phyloP scores from a whole-genome alignment of 2,888 invertebrate species.

The Conistra vaccinii region DNA sequence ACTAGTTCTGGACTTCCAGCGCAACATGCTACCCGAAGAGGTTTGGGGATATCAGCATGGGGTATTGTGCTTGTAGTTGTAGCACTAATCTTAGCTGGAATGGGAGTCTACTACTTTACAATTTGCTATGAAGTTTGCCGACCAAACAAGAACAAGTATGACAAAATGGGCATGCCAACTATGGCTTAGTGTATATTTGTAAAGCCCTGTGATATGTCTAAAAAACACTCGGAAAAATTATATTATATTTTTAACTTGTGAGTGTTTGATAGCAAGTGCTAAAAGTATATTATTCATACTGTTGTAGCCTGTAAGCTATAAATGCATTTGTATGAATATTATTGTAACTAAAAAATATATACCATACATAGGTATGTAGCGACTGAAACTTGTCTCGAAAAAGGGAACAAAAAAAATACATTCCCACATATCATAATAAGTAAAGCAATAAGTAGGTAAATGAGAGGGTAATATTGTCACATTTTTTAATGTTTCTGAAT shows the following conservation, averaged over 20 bases:
- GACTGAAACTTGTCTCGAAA: conserved; percentile 54
- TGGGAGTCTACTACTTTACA: conserved; percentile 92
- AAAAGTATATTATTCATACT: conserved; percentile 21
- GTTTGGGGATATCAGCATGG: conserved; percentile 92
- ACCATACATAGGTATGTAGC: conserved; percentile 24
- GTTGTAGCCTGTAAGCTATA: conserved; percentile 23
- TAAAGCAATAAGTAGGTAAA: conserved; percentile 10
- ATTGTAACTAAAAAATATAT: conserved; percentile 21
- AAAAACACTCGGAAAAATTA: conserved; percentile 32
- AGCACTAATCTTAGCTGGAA: conserved; percentile 86
- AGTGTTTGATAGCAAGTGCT: conserved; percentile 29
- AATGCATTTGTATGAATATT: conserved; percentile 16
- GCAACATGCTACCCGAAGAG: conserved; percentile 77
- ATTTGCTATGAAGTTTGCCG: conserved; percentile 92
- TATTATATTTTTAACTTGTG: conserved; percentile 23
- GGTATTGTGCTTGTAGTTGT: conserved; percentile 91
- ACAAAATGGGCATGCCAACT: conserved; percentile 88
- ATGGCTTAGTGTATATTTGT: conserved; percentile 76
- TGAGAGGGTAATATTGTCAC: conserved; percentile 13
- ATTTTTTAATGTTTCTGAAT: conserved; percentile 21
- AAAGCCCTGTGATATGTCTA: conserved; percentile 60
- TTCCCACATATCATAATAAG: conserved; percentile 47
- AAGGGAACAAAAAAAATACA: conserved; percentile 43
- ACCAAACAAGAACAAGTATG: conserved; percentile 88
- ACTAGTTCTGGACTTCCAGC: conserved; percentile 75